These are phyloP conservation scores for Drosophila prolongata DNA, from an alignment of 2,888 invertebrate species.

Conservation along the genomic window DNA sequence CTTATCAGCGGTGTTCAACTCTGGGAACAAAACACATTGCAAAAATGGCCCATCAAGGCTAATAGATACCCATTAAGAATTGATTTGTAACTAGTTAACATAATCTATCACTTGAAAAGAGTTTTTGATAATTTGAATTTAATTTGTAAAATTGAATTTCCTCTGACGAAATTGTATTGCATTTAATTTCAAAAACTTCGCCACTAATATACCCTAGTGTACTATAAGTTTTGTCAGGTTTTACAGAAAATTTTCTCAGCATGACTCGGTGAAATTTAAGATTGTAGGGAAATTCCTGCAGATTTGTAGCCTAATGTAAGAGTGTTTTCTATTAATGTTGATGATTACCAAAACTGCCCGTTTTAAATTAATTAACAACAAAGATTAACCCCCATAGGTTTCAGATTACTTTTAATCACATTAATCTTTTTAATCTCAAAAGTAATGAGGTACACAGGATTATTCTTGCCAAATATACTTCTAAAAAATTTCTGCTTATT, in stretches of 20 bases:
- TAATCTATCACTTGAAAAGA: not conserved
- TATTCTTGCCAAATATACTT: too few species aligned
- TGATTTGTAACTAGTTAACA: not conserved
- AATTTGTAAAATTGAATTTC: too few species aligned
- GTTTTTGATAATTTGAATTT: too few species aligned
- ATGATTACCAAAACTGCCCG: not conserved
- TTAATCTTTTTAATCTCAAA: not conserved
- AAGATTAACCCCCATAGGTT: not conserved
- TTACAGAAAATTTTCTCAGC: slow-evolving; percentile 16
- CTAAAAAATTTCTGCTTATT: too few species aligned
- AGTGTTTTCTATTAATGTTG: slow-evolving; percentile 1
- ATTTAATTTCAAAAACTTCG: too few species aligned
- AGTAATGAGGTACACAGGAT: too few species aligned
- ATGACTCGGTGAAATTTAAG: slow-evolving; percentile 17
- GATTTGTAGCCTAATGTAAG: not conserved
- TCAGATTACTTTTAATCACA: not conserved
- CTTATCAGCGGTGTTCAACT: slow-evolving; percentile 57
- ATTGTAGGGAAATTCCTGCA: not conserved
- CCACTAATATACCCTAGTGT: not conserved
- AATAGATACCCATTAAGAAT: slow-evolving; percentile 7
- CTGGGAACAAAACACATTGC: slow-evolving; percentile 35
- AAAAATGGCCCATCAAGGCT: not conserved
- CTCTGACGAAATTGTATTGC: not conserved
- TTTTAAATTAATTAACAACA: not conserved
- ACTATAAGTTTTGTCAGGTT: not conserved